Conservation (phyloP, 1,140 invertebrate species). For the Drosophila simulans region DNA sequence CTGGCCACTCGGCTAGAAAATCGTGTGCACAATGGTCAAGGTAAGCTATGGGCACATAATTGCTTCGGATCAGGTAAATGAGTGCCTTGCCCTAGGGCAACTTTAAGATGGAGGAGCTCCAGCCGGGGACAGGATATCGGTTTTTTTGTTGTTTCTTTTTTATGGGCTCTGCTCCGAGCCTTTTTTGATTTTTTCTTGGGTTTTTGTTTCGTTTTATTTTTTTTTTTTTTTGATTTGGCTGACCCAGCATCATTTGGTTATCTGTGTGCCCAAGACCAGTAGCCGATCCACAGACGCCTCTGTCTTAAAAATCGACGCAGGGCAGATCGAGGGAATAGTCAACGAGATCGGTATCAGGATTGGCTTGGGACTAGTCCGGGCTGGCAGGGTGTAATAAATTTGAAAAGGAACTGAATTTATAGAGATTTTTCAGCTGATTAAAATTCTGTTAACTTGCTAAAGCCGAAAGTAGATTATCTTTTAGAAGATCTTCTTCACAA, state of each 20-base stretch:
- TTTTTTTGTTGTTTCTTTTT: constrained; percentile 41
- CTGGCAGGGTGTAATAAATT: constrained; percentile 28
- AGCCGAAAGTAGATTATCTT: constrained; percentile 23
- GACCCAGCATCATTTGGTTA: constrained; percentile 72
- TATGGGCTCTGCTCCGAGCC: constrained; percentile 25
- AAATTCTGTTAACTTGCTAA: constrained; percentile 30
- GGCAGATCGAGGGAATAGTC: constrained; percentile 56
- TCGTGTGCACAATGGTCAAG: constrained; percentile 70
- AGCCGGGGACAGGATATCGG: constrained; percentile 63
- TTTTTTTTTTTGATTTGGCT: constrained; percentile 6
- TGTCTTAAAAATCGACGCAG: constrained; percentile 67
- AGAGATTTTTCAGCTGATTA: constrained; percentile 23
- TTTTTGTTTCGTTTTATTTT: constrained; percentile 6
- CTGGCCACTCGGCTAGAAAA: constrained; percentile 64
- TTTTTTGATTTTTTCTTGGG: constrained; percentile 5
- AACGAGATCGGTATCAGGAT: constrained; percentile 49
- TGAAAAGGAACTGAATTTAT: constrained; percentile 24
- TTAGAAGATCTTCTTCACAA: constrained; percentile 1
- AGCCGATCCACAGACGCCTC: constrained; percentile 64
- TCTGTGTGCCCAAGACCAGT: constrained; percentile 67
- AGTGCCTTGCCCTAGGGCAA: constrained; percentile 68
- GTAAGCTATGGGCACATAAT: constrained; percentile 60
- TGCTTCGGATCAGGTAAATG: constrained; percentile 76
- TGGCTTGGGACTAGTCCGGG: constrained; percentile 11
- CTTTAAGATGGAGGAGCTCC: constrained; percentile 47